Percentiles rank a stretch among this genome's conserved stretches.
phyloP scores from a whole-genome alignment of 1,140 invertebrate species.

The Drosophila sechellia region DNA sequence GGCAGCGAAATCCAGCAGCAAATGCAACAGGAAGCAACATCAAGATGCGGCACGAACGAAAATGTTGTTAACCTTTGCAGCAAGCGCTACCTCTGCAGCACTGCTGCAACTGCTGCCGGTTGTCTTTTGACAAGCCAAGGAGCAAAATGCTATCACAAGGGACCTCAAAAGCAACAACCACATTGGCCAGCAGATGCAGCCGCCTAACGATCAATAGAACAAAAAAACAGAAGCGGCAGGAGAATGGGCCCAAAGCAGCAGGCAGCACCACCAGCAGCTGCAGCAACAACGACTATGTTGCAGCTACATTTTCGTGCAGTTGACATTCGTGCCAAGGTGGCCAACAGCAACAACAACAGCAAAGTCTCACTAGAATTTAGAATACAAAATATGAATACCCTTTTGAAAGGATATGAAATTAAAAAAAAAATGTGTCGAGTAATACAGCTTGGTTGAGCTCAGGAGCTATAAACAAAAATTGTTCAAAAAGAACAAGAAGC shows the following conservation, averaged over 20 bases:
- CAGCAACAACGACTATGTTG: conserved; percentile 50
- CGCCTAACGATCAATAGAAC: conserved; percentile 81
- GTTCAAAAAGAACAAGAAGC: neutral
- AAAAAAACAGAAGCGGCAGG: conserved; percentile 62
- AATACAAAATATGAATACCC: conserved; percentile 7
- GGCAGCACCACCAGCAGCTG: conserved; percentile 49
- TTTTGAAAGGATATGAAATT: neutral
- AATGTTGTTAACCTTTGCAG: conserved; percentile 78
- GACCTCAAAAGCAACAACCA: conserved; percentile 65
- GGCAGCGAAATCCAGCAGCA: conserved; percentile 41
- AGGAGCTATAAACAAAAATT: neutral
- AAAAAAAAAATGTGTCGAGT: neutral
- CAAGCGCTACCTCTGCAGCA: conserved; percentile 28
- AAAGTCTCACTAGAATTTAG: conserved; percentile 7
- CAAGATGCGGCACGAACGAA: conserved; percentile 79
- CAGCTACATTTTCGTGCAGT: conserved; percentile 78
- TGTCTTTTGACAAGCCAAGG: conserved; percentile 80
- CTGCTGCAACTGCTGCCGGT: conserved; percentile 37
- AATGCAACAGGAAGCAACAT: conserved; percentile 70
- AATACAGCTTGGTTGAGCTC: neutral
- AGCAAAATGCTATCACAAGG: conserved; percentile 79
- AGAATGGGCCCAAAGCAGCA: conserved; percentile 56
- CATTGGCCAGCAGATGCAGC: conserved; percentile 49
- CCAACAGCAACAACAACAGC: conserved; percentile 42
- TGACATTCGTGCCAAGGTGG: conserved; percentile 80